These are phyloP conservation scores for Mylabris sibirica DNA, from an alignment of 2,888 invertebrate genomes.

Conservation along the genomic window DNA sequence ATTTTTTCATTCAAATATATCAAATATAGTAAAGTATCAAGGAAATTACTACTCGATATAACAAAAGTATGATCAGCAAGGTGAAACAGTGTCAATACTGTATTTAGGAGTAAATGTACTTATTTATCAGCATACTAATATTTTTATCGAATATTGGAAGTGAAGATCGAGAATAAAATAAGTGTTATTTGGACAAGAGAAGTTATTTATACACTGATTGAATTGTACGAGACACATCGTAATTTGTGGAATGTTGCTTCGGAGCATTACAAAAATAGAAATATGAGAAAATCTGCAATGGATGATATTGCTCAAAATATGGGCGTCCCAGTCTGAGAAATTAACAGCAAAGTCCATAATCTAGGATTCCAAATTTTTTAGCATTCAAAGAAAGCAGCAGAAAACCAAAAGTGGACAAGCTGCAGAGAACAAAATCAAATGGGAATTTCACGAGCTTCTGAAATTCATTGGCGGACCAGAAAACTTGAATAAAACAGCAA, in stretches of 20 bases:
- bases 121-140: too few relatives aligned
- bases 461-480: conserved; percentile 27
- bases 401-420: conserved; percentile 34
- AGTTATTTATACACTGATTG: conserved; percentile 16
- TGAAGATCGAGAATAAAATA: conserved; percentile 12
- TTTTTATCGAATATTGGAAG: not conserved
- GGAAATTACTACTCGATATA: too few relatives aligned
- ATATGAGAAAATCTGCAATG: conserved; percentile 22
- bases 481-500: conserved; percentile 29
- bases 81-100: too few relatives aligned
- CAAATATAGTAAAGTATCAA: too few relatives aligned
- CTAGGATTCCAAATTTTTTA: conserved; percentile 32
- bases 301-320: conserved; percentile 24
- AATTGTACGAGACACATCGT: conserved; percentile 26
- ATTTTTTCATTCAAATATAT: too few relatives aligned
- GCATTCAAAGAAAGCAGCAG: conserved; percentile 25
- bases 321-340: conserved; percentile 22
- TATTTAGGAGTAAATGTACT: too few relatives aligned
- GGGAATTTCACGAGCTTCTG: conserved; percentile 34
- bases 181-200: conserved; percentile 18
- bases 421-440: conserved; percentile 31
- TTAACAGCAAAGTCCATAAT: conserved; percentile 32
- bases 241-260: conserved; percentile 30
- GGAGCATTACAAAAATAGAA: conserved; percentile 26
- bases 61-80: too few relatives aligned